Percentiles rank a stretch among this genome's conserved stretches.
These are phyloP conservation scores for Tanypteryx hageni DNA, from an alignment of 2,888 invertebrate species.

Conservation along the genomic window DNA sequence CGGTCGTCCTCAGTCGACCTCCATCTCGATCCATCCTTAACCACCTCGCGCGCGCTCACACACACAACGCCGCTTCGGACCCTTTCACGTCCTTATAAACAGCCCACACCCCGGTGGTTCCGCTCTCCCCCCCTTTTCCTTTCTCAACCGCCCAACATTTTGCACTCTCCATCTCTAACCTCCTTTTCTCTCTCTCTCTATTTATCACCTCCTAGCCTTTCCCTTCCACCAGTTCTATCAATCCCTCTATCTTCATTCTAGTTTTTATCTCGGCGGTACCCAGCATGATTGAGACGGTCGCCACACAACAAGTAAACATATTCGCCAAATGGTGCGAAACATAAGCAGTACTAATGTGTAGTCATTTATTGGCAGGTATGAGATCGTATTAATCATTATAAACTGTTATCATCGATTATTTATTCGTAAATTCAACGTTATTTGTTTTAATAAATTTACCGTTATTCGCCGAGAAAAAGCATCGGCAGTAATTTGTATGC, in stretches of 20 bases:
- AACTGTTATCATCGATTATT: too few relatives aligned
- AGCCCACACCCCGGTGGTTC: neutral
- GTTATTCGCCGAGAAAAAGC: too few relatives aligned
- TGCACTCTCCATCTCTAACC: neutral
- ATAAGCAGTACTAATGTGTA: too few relatives aligned
- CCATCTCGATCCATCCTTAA: neutral
- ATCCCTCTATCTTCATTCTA: neutral
- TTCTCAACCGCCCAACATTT: neutral
- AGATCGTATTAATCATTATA: neutral
- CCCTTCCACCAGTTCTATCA: neutral
- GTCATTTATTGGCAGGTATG: neutral
- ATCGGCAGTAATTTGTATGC: too few relatives aligned
- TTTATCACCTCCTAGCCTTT: neutral
- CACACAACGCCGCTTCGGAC: neutral
- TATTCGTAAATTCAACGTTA: too few relatives aligned
- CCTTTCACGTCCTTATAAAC: neutral
- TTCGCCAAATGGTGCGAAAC: too few relatives aligned
- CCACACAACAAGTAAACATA: too few relatives aligned
- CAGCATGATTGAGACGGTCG: too few relatives aligned
- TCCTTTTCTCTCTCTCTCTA: neutral
- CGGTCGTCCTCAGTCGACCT: conserved; percentile 5
- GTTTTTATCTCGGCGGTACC: neutral
- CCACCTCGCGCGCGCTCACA: neutral
- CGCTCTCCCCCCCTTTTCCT: neutral
- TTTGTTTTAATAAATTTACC: too few relatives aligned